Evolutionary conservation across 2,797 vertebrate genomes (phyloP).

Genomic region (Poecile montanus): DNA sequence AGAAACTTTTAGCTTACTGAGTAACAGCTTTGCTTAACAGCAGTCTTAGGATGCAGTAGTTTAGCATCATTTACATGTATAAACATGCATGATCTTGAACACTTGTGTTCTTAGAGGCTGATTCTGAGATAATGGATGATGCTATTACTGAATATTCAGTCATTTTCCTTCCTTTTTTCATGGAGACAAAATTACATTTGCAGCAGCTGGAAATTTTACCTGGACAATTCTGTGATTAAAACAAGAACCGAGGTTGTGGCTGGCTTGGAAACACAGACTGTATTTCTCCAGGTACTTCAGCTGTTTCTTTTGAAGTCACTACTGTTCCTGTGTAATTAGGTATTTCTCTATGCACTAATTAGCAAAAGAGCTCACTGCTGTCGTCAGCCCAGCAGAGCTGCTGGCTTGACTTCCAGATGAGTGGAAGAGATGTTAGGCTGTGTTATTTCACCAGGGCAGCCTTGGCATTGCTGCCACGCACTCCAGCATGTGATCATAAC

Average conservation of each 20-base stretch:
- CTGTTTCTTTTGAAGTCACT: not conserved
- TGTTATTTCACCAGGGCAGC: not conserved
- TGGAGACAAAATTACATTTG: not conserved
- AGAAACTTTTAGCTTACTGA: not conserved
- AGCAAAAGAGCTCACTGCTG: not conserved
- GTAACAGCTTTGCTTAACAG: not conserved
- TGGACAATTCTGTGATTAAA: not conserved
- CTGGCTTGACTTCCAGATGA: rapidly evolving
- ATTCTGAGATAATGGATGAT: not conserved
- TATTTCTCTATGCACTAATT: constrained; percentile 15
- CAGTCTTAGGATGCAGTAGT: not conserved
- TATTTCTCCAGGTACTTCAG: not conserved
- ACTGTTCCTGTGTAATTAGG: not conserved
- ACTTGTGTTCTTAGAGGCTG: not conserved
- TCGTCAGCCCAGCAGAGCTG: not conserved
- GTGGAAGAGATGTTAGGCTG: not conserved
- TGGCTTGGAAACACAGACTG: not conserved
- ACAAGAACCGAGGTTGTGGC: not conserved
- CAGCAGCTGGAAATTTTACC: not conserved
- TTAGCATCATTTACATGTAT: not conserved
- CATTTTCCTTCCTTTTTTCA: not conserved
- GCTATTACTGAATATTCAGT: not conserved
- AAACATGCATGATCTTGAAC: not conserved
- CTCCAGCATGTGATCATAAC: not conserved
- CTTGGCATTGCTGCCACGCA: not conserved